A percentile compares a stretch with the other conserved stretches of the same genome.
phyloP scores from a whole-genome alignment of 2,888 invertebrate genomes.

The Theretra japonica region DNA sequence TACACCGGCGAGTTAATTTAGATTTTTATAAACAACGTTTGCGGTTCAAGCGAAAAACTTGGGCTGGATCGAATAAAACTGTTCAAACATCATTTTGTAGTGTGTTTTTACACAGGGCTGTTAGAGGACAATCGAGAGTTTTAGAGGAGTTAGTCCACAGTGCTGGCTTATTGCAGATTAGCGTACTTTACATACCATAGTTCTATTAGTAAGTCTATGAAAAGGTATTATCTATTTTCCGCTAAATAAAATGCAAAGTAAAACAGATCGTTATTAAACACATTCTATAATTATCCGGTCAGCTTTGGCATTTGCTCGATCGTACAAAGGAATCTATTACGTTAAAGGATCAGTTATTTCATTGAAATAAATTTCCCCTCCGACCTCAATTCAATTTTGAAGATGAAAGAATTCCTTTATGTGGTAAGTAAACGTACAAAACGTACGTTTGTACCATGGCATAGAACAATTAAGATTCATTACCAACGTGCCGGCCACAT shows the following conservation, averaged over 20 bases:
- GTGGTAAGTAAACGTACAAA: constrained; percentile 39
- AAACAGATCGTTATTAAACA: constrained; percentile 15
- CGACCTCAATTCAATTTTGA: constrained; percentile 31
- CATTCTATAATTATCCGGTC: constrained; percentile 23
- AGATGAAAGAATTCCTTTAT: constrained; percentile 38
- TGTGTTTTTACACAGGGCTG: background rate
- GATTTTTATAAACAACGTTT: constrained; percentile 27
- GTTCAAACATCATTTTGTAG: background rate
- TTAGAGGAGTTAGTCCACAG: too few species aligned
- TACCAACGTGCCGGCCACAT: constrained; percentile 62
- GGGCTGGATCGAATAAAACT: constrained; percentile 14
- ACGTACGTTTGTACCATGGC: constrained; percentile 44
- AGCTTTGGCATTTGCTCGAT: constrained; percentile 27
- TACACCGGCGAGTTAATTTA: constrained; percentile 27
- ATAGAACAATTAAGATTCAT: constrained; percentile 64
- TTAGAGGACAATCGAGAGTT: too few species aligned
- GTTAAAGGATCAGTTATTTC: constrained; percentile 17
- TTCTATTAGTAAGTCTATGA: background rate
- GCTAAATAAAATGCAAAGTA: background rate
- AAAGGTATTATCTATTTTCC: background rate
- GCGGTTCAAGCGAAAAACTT: constrained; percentile 30
- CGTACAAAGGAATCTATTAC: constrained; percentile 28
- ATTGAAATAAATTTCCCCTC: constrained; percentile 16
- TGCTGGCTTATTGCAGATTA: too few species aligned
- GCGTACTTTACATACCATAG: too few species aligned